A percentile compares a stretch with the other conserved stretches of the same genome.
These are phyloP conservation scores for Heliopora coerulea DNA, from an alignment of 92 coral and sea anemone species.

Conservation along the genomic window DNA sequence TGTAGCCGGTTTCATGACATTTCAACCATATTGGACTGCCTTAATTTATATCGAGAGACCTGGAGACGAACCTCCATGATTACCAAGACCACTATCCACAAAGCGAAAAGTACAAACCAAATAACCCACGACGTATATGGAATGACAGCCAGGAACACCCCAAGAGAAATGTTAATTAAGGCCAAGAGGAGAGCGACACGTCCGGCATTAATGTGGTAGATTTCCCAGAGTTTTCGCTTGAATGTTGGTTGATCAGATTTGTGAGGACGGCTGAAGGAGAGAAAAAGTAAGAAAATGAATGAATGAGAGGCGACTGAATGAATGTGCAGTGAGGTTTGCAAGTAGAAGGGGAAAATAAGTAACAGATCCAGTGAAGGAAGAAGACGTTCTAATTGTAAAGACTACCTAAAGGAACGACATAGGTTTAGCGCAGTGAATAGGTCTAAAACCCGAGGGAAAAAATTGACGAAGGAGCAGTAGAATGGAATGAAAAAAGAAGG, in stretches of 20 bases:
- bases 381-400: too few species aligned
- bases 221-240: conserved; percentile 86
- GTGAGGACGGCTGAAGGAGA: conserved; percentile 83
- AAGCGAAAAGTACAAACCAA: conserved; percentile 74
- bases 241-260: conserved; percentile 64
- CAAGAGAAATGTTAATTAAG: conserved; percentile 83
- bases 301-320: not conserved
- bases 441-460: too few species aligned
- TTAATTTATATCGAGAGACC: not conserved
- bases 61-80: conserved; percentile 75
- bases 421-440: too few species aligned
- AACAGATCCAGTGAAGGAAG: too few species aligned
- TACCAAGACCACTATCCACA: conserved; percentile 54
- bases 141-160: conserved; percentile 83
- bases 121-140: conserved; percentile 78
- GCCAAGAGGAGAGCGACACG: conserved; percentile 88
- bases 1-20: not conserved
- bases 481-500: too few species aligned
- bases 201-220: conserved; percentile 81
- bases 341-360: too few species aligned
- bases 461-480: too few species aligned
- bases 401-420: too few species aligned
- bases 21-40: not conserved
- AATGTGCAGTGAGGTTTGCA: not conserved
- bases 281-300: not conserved